Conservation (phyloP, 37 sponge, comb jelly and placozoan species). For the Ianthella basta region DNA sequence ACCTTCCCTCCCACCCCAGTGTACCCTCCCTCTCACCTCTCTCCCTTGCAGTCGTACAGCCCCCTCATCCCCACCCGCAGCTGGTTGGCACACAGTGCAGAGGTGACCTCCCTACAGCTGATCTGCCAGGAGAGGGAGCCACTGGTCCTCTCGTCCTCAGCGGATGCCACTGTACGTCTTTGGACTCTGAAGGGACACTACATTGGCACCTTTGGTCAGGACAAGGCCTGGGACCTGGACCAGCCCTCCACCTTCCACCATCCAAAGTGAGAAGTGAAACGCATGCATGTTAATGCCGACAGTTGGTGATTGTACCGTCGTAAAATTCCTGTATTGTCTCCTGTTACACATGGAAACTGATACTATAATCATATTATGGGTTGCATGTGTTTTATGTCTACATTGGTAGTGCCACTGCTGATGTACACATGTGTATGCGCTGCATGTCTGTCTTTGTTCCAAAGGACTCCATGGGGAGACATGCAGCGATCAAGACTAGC, state of each 20-base stretch:
- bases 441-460: neutral
- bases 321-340: too few relatives aligned
- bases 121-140: slow-evolving; percentile 49
- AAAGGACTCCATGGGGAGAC: slow-evolving; percentile 40
- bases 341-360: too few relatives aligned
- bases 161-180: slow-evolving; percentile 79
- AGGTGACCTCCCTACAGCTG: slow-evolving; percentile 69
- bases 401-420: too few relatives aligned
- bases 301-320: neutral
- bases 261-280: slow-evolving; percentile 47
- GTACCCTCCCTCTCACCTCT: neutral
- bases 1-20: too few relatives aligned
- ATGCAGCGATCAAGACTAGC: neutral
- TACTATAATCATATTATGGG: too few relatives aligned
- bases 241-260: slow-evolving; percentile 62
- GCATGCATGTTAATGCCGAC: neutral
- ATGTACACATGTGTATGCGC: too few relatives aligned
- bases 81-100: slow-evolving; percentile 83
- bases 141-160: slow-evolving; percentile 80
- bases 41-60: neutral
- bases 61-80: slow-evolving; percentile 14
- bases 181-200: slow-evolving; percentile 89
- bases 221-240: slow-evolving; percentile 53
- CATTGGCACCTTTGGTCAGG: slow-evolving; percentile 94
- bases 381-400: too few relatives aligned